These are phyloP conservation scores for Hypocryptadius cinnamomeus DNA, from an alignment of 2,113 vertebrate genomes.

Conservation along the genomic window DNA sequence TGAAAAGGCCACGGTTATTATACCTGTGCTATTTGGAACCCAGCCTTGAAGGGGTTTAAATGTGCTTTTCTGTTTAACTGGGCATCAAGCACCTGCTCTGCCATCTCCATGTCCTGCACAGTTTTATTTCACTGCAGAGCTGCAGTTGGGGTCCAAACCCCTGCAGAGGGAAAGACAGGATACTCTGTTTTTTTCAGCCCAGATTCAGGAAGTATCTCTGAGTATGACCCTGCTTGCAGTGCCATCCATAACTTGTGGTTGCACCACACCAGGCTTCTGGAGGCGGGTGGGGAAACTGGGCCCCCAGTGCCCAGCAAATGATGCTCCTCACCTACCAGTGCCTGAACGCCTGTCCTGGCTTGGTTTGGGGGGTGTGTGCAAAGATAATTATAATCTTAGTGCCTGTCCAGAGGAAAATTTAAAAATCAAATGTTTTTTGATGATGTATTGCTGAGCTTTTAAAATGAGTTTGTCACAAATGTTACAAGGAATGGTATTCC, in stretches of 20 bases:
- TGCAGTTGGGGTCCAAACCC: neutral
- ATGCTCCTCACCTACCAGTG: fast-evolving
- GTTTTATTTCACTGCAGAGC: neutral
- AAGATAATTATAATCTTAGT: neutral
- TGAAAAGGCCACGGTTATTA: neutral
- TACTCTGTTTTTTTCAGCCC: neutral
- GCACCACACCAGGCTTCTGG: neutral
- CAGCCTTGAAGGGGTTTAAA: neutral
- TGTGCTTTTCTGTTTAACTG: neutral
- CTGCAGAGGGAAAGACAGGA: neutral
- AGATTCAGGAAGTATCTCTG: neutral
- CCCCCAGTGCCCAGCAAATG: neutral
- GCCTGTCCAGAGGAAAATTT: neutral
- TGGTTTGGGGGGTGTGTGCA: neutral
- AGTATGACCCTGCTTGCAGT: neutral
- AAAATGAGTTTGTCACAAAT: neutral
- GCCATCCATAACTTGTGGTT: neutral
- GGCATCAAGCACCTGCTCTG: neutral
- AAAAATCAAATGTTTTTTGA: neutral
- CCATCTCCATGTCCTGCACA: fast-evolving
- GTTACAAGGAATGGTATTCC: neutral
- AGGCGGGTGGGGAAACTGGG: fast-evolving
- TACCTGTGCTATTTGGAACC: neutral
- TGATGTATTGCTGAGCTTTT: neutral
- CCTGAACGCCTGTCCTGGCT: neutral